These are phyloP conservation scores for Thereva unica DNA, from an alignment of 2,888 invertebrate genomes.

Conservation along the genomic window DNA sequence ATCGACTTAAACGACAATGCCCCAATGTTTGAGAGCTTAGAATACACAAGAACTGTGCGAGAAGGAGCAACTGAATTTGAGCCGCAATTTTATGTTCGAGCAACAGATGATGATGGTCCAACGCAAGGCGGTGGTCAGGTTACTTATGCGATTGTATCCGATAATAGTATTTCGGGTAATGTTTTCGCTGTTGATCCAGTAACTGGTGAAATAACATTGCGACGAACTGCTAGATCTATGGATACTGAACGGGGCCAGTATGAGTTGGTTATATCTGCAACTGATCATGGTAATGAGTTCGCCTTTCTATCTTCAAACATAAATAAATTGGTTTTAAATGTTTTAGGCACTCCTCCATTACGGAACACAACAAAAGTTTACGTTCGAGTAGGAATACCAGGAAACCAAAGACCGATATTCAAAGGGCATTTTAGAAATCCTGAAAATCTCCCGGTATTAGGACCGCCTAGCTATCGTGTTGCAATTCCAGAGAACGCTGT, in stretches of 20 bases:
- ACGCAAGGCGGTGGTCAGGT: slow-evolving; percentile 72
- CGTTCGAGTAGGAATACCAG: slow-evolving; percentile 77
- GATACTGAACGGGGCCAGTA: slow-evolving; percentile 77
- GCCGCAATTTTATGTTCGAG: slow-evolving; percentile 78
- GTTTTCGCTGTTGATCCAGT: slow-evolving; percentile 68
- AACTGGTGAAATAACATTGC: slow-evolving; percentile 72
- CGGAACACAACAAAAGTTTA: slow-evolving; percentile 68
- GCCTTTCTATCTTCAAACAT: neutral
- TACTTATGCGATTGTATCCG: slow-evolving; percentile 68
- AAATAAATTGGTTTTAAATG: slow-evolving; percentile 23
- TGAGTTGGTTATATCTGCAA: slow-evolving; percentile 69
- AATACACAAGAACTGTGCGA: slow-evolving; percentile 75
- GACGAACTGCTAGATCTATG: slow-evolving; percentile 68
- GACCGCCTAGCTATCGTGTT: slow-evolving; percentile 73
- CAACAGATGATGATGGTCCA: slow-evolving; percentile 75
- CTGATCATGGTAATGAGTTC: slow-evolving; percentile 66
- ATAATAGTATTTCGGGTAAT: slow-evolving; percentile 69
- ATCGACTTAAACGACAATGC: slow-evolving; percentile 78
- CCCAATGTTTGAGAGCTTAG: slow-evolving; percentile 70
- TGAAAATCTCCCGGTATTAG: slow-evolving; percentile 61
- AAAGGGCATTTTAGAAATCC: slow-evolving; percentile 71
- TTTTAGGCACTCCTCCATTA: slow-evolving; percentile 65
- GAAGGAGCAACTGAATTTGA: slow-evolving; percentile 78
- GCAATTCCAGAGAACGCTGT: slow-evolving; percentile 72
- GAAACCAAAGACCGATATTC: slow-evolving; percentile 79